These are phyloP conservation scores for Temnothorax nylanderi DNA, from an alignment of 1,140 invertebrate genomes.

Conservation along the genomic window DNA sequence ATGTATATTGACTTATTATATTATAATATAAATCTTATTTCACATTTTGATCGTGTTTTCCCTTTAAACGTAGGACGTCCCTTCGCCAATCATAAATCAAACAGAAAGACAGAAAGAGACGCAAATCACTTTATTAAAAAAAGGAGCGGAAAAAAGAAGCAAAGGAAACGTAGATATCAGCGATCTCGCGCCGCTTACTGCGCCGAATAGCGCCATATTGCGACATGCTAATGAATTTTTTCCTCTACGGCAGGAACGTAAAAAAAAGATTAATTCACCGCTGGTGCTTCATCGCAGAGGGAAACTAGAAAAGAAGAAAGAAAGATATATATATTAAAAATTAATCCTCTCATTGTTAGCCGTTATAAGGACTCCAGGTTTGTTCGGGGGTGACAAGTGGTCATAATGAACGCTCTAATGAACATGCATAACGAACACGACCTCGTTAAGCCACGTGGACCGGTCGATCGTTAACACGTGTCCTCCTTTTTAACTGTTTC, in stretches of 20 bases:
- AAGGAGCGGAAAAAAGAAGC: neutral
- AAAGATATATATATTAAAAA: slow-evolving; percentile 75
- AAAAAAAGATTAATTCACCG: slow-evolving; percentile 75
- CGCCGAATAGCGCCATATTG: slow-evolving; percentile 64
- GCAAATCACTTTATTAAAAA: slow-evolving; percentile 31
- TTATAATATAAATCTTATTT: neutral
- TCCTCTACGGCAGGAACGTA: slow-evolving; percentile 47
- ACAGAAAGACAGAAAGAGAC: slow-evolving; percentile 4
- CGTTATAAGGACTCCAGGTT: slow-evolving; percentile 51
- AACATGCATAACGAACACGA: slow-evolving; percentile 68
- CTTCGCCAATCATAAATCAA: slow-evolving; percentile 10
- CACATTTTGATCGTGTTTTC: neutral
- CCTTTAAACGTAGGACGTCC: neutral
- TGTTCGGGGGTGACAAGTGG: slow-evolving; percentile 73
- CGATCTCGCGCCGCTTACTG: slow-evolving; percentile 41
- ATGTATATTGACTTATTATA: neutral
- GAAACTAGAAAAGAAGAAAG: slow-evolving; percentile 38
- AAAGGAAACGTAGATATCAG: slow-evolving; percentile 5
- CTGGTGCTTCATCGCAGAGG: slow-evolving; percentile 27
- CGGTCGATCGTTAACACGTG: slow-evolving; percentile 22
- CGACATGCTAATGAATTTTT: slow-evolving; percentile 81
- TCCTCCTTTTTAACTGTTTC: slow-evolving; percentile 43
- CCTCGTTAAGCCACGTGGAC: slow-evolving; percentile 74
- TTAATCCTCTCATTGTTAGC: slow-evolving; percentile 67
- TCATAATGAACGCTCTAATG: slow-evolving; percentile 77